phyloP scores from a whole-genome alignment of 2,888 invertebrate genomes.

The Micoletzkya japonica region DNA sequence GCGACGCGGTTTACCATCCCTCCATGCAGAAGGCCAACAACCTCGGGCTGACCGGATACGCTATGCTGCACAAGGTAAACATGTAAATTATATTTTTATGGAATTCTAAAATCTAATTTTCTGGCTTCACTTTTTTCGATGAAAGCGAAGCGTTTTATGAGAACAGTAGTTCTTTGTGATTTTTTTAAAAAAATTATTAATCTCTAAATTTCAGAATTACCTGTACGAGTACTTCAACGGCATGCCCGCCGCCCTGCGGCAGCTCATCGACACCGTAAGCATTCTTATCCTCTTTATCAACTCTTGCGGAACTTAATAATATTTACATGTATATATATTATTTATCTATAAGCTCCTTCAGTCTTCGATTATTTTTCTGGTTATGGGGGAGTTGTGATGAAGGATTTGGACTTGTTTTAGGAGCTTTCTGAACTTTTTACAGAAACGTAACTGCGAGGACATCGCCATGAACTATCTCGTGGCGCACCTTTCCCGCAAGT shows the following conservation, averaged over 20 bases:
- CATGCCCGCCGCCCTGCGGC: not conserved
- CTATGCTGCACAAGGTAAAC: constrained; percentile 5
- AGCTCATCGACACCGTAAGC: not conserved
- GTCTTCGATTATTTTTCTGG: too few relatives aligned
- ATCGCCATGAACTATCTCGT: constrained; percentile 13
- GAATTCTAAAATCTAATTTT: too few relatives aligned
- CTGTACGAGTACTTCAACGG: constrained; percentile 12
- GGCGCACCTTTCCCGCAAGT: not conserved
- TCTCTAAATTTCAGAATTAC: constrained; percentile 4
- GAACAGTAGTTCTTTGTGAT: too few relatives aligned
- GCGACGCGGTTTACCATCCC: too few relatives aligned
- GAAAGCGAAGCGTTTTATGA: too few relatives aligned
- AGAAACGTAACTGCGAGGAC: constrained; percentile 12
- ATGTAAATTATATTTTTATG: not conserved
- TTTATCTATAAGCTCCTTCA: too few relatives aligned
- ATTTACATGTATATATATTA: not conserved
- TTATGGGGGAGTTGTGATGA: too few relatives aligned
- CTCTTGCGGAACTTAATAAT: not conserved
- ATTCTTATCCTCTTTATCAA: not conserved
- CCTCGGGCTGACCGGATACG: constrained; percentile 5
- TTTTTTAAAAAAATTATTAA: not conserved
- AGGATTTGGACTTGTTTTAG: too few relatives aligned
- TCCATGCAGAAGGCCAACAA: too few relatives aligned
- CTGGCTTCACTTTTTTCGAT: too few relatives aligned
- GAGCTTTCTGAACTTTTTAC: not conserved